These are phyloP conservation scores for Hyperoodon ampullatus DNA, from an alignment of 2,113 vertebrate genomes.

Conservation along the genomic window DNA sequence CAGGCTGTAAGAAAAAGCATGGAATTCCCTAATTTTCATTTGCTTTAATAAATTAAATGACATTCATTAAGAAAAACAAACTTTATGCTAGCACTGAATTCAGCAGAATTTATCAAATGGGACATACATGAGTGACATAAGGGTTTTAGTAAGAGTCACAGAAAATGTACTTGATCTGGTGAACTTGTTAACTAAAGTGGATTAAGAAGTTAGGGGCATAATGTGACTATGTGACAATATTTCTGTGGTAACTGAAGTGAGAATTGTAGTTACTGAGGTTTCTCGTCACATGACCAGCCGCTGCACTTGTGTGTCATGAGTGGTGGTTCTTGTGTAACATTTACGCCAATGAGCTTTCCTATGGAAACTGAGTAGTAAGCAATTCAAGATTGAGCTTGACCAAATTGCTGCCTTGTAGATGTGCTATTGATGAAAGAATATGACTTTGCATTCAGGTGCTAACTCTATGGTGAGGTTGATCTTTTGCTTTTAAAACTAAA, in stretches of 20 bases:
- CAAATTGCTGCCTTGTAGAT: not conserved
- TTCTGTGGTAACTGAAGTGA: conserved; percentile 27
- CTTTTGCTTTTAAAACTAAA: conserved; percentile 5
- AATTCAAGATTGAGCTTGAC: not conserved
- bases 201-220: not conserved
- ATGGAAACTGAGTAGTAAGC: not conserved
- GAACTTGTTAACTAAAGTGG: not conserved
- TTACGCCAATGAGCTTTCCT: not conserved
- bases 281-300: not conserved
- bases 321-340: not conserved
- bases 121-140: not conserved
- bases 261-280: not conserved
- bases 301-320: not conserved
- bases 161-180: not conserved
- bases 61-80: conserved; percentile 29
- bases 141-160: not conserved
- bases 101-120: conserved; percentile 4
- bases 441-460: not conserved
- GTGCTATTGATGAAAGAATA: not conserved
- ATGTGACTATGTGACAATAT: not conserved
- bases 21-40: not conserved
- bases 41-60: conserved; percentile 35
- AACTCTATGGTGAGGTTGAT: not conserved
- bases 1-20: not conserved
- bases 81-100: not conserved